These are phyloP conservation scores for Notospermus geniculatus DNA, from an alignment of 1,140 invertebrate genomes.

Conservation along the genomic window DNA sequence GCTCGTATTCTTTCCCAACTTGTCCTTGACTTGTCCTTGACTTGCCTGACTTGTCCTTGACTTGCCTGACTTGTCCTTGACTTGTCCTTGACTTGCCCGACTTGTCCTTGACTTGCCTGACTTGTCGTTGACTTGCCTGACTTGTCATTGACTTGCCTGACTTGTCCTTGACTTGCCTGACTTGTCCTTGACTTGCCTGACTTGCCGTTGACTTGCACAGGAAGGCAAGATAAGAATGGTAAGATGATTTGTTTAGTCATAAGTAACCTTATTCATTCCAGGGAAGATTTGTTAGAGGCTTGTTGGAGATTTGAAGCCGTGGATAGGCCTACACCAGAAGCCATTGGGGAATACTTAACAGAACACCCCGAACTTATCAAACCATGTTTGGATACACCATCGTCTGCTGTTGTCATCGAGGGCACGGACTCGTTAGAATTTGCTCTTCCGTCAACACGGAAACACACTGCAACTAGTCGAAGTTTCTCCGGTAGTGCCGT, in stretches of 20 bases:
- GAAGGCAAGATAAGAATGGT: neutral
- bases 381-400: constrained; percentile 76
- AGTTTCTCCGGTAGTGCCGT: constrained; percentile 6
- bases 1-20: neutral
- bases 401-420: constrained; percentile 68
- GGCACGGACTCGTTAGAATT: constrained; percentile 62
- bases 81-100: too few relatives aligned
- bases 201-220: neutral
- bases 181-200: too few relatives aligned
- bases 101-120: too few relatives aligned
- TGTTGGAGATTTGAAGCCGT: constrained; percentile 75
- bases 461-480: constrained; percentile 9
- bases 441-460: constrained; percentile 32
- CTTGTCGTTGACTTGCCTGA: too few relatives aligned
- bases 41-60: too few relatives aligned
- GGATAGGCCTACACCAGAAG: constrained; percentile 70
- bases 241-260: neutral
- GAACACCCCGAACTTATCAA: constrained; percentile 73
- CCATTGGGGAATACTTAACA: constrained; percentile 76
- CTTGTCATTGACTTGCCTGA: too few relatives aligned
- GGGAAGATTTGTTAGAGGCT: constrained; percentile 69
- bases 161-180: too few relatives aligned
- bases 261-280: constrained; percentile 47
- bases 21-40: too few relatives aligned
- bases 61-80: too few relatives aligned